phyloP scores from a whole-genome alignment of 2,113 vertebrate genomes.

The Eulacestoma nigropectus region DNA sequence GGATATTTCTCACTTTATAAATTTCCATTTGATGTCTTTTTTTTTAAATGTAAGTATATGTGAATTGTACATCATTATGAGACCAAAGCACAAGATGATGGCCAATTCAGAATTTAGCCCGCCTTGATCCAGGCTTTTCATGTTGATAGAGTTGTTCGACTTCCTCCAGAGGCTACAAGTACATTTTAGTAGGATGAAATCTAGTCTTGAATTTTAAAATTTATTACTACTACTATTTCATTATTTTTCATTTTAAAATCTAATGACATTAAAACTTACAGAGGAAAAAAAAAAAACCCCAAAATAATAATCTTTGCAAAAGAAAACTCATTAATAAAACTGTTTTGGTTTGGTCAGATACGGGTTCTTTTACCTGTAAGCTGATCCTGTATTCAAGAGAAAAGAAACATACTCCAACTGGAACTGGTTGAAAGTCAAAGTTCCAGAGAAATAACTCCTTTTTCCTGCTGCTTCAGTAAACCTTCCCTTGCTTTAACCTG shows the following conservation, averaged over 20 bases:
- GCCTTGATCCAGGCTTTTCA: not conserved
- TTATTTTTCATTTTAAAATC: not conserved
- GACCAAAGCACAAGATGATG: not conserved
- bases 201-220: not conserved
- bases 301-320: not conserved
- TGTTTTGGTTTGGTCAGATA: not conserved
- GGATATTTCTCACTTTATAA: not conserved
- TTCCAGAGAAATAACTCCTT: not conserved
- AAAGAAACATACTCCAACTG: not conserved
- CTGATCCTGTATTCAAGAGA: not conserved
- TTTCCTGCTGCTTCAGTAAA: not conserved
- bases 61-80: not conserved
- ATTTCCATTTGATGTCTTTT: not conserved
- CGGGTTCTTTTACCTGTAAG: not conserved
- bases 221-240: not conserved
- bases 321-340: not conserved
- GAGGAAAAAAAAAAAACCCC: rapidly evolving
- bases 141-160: not conserved
- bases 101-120: not conserved
- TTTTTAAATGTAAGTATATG: not conserved
- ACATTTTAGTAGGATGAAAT: not conserved
- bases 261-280: not conserved
- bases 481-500: not conserved
- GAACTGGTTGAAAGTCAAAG: not conserved
- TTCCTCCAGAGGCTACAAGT: not conserved